Conservation (phyloP, 2,113 vertebrate genomes). For the Falco punctatus region DNA sequence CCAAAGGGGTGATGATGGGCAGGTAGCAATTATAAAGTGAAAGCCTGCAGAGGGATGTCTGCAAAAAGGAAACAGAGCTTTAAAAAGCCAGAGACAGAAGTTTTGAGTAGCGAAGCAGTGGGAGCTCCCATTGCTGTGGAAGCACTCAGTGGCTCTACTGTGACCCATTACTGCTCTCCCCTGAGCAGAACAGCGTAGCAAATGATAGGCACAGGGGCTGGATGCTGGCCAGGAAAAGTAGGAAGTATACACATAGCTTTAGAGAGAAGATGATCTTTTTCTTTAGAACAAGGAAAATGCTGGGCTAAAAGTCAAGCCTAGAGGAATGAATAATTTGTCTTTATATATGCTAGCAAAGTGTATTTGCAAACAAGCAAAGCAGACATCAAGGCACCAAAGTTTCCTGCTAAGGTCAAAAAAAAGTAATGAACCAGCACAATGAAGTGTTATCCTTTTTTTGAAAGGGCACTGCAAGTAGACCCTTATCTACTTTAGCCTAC, state of each 20-base stretch:
- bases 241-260: neutral
- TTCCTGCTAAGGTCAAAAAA: slow-evolving; percentile 14
- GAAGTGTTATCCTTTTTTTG: neutral
- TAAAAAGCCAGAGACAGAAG: neutral
- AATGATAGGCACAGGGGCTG: neutral
- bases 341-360: neutral
- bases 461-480: neutral
- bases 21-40: neutral
- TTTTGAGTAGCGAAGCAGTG: neutral
- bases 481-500: neutral
- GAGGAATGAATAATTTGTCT: neutral
- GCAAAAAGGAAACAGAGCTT: neutral
- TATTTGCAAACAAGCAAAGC: slow-evolving; percentile 6
- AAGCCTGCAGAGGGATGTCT: neutral
- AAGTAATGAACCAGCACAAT: neutral
- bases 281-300: neutral
- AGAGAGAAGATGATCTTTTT: neutral
- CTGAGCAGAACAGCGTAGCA: neutral
- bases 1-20: neutral
- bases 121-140: neutral
- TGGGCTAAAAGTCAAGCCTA: neutral
- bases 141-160: neutral
- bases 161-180: neutral
- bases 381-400: neutral
- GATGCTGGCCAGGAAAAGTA: neutral